Evolutionary conservation across 1,140 invertebrate species (phyloP).

Genomic region (Doryteuthis pealeii): DNA sequence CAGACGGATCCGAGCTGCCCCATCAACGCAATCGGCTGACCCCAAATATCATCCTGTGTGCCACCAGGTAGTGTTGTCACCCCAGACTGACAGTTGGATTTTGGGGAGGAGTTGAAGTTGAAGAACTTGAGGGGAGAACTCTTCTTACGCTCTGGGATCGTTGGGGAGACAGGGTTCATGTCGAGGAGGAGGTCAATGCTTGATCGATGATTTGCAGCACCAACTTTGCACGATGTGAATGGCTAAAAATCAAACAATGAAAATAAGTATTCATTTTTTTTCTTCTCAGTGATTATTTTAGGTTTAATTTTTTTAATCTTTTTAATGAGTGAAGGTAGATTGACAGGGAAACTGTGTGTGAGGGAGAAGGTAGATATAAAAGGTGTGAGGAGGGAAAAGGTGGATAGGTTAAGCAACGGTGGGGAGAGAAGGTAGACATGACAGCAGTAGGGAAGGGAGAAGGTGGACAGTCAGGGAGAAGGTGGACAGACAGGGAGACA

Average conservation of each 20-base stretch:
- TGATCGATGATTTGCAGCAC: slow-evolving; percentile 40
- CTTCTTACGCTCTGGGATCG: slow-evolving; percentile 25
- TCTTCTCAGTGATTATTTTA: too few species aligned
- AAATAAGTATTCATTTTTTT: background rate
- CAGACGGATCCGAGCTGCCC: slow-evolving; percentile 65
- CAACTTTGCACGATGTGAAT: slow-evolving; percentile 63
- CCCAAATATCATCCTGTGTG: slow-evolving; percentile 64
- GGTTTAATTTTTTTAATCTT: too few species aligned
- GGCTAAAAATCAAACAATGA: slow-evolving; percentile 53
- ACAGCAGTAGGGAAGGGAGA: too few species aligned
- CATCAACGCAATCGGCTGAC: slow-evolving; percentile 59
- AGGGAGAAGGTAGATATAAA: too few species aligned
- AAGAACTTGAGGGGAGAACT: slow-evolving; percentile 35
- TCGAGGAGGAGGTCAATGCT: slow-evolving; percentile 20
- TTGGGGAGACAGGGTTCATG: slow-evolving; percentile 20
- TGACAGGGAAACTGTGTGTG: too few species aligned
- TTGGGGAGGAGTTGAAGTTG: slow-evolving; percentile 27
- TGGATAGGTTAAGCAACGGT: too few species aligned
- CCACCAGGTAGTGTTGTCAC: slow-evolving; percentile 63
- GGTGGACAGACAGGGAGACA: too few species aligned
- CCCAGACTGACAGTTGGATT: slow-evolving; percentile 54
- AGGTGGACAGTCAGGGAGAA: too few species aligned
- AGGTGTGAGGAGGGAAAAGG: too few species aligned
- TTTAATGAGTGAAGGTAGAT: too few species aligned
- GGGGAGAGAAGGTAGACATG: too few species aligned